Evolutionary conservation across 2,888 invertebrate species (phyloP).

Genomic region (Entomobrya multifasciata): DNA sequence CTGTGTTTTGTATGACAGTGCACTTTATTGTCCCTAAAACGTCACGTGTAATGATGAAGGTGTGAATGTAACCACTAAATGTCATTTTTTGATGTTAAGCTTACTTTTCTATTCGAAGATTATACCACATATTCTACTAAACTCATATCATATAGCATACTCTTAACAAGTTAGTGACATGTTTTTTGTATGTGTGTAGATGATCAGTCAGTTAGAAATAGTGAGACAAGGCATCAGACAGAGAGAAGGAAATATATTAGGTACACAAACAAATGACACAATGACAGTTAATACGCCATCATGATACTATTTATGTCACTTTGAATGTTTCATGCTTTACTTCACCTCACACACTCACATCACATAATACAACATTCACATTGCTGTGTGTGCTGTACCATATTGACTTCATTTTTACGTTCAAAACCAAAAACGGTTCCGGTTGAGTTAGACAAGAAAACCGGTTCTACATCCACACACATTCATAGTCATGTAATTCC

Average conservation of each 20-base stretch:
- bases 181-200: conserved; percentile 2
- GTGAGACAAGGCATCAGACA: neutral
- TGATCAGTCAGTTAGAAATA: neutral
- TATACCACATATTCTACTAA: neutral
- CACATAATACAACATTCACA: neutral
- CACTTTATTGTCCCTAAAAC: neutral
- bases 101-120: no score
- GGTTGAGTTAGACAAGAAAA: conserved; percentile 46
- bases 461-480: conserved; percentile 1
- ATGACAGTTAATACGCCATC: conserved; percentile 42
- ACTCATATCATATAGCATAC: neutral
- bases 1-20: neutral
- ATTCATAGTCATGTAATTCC: neutral
- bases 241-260: neutral
- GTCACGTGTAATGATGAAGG: neutral
- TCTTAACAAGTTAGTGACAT: no score
- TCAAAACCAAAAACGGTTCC: conserved; percentile 45
- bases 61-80: conserved; percentile 34
- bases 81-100: conserved; percentile 30
- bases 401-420: neutral
- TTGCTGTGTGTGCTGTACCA: neutral
- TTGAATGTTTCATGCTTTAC: conserved; percentile 42
- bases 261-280: conserved; percentile 40
- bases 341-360: neutral
- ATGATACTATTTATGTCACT: conserved; percentile 48